Conservation (phyloP, 2,888 invertebrate species). For the Mimas tiliae region DNA sequence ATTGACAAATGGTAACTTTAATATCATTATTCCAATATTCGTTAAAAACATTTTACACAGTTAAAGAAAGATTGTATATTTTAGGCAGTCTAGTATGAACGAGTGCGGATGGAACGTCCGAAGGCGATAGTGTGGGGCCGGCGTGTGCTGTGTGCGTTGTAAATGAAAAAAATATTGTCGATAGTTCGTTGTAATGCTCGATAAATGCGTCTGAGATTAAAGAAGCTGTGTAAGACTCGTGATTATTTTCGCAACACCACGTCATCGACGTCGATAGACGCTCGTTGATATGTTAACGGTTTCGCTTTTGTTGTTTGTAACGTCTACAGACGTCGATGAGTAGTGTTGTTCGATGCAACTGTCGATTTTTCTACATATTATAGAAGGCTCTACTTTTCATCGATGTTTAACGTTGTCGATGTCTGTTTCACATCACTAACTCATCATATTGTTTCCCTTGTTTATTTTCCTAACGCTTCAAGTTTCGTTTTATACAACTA, state of each 20-base stretch:
- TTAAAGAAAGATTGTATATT: neutral
- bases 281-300: constrained; percentile 15
- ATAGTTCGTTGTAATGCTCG: constrained; percentile 20
- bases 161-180: constrained; percentile 16
- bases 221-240: constrained; percentile 14
- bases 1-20: too few species aligned
- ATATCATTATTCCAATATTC: too few species aligned
- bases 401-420: constrained; percentile 17
- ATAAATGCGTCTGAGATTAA: constrained; percentile 21
- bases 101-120: neutral
- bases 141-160: constrained; percentile 4
- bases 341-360: constrained; percentile 7
- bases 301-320: constrained; percentile 12
- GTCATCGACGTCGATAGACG: constrained; percentile 1
- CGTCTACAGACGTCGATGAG: neutral
- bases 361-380: constrained; percentile 14
- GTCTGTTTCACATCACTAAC: constrained; percentile 22
- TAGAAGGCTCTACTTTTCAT: constrained; percentile 18
- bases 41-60: neutral
- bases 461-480: constrained; percentile 18
- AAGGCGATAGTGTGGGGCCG: neutral
- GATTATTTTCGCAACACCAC: constrained; percentile 8
- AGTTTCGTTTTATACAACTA: constrained; percentile 21
- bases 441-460: constrained; percentile 16
- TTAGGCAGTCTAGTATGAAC: neutral